Conservation (phyloP, 1,140 invertebrate genomes). For the Eueides isabella region DNA sequence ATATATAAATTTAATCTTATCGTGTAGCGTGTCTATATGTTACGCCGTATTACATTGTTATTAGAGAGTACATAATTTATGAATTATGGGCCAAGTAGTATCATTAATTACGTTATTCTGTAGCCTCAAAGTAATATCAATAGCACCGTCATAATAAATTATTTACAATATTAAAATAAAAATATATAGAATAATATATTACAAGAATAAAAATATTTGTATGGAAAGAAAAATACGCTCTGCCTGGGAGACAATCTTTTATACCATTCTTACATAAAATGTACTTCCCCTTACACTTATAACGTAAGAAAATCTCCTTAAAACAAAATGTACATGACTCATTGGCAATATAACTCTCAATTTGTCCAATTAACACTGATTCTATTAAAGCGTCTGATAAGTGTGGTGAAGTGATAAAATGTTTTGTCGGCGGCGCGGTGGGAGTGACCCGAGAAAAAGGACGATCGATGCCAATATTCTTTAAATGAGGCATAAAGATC, state of each 20-base stretch:
- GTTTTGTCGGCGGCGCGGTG: conserved; percentile 7
- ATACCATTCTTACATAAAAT: too few species aligned
- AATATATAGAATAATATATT: too few species aligned
- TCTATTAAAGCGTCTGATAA: conserved; percentile 13
- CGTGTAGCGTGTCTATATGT: too few species aligned
- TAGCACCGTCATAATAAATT: too few species aligned
- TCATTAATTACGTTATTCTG: neutral
- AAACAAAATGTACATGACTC: neutral
- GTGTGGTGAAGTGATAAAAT: neutral
- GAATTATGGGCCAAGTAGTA: neutral
- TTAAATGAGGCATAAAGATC: neutral
- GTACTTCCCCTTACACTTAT: too few species aligned
- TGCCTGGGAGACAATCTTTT: too few species aligned
- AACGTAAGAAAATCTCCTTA: neutral
- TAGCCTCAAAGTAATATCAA: neutral
- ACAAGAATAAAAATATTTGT: too few species aligned
- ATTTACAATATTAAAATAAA: too few species aligned
- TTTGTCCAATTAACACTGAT: conserved; percentile 22
- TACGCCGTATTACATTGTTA: too few species aligned
- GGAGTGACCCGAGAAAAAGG: neutral
- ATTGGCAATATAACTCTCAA: neutral
- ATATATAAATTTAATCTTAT: too few species aligned
- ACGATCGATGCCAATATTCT: conserved; percentile 27
- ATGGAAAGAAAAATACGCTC: too few species aligned
- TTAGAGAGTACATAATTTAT: neutral